Percentiles rank a stretch among this genome's conserved stretches.
These are phyloP conservation scores for Xestia rhomboidea DNA, from an alignment of 2,888 invertebrate genomes.

Conservation along the genomic window DNA sequence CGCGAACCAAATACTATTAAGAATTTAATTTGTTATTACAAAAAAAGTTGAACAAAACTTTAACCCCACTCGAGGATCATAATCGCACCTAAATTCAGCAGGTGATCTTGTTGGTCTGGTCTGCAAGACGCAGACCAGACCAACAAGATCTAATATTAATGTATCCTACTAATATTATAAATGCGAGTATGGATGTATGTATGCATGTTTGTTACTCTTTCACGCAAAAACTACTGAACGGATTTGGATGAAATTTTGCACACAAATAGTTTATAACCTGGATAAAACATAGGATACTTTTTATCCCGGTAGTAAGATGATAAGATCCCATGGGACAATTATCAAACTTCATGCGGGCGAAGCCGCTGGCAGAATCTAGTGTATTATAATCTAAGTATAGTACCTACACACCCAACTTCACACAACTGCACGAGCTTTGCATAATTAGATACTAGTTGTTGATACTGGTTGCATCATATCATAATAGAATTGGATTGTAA, in stretches of 20 bases:
- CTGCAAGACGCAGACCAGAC: too few species aligned
- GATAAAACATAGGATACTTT: too few species aligned
- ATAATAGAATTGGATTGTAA: neutral
- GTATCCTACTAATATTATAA: too few species aligned
- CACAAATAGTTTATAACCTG: too few species aligned
- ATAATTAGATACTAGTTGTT: neutral
- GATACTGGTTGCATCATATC: neutral
- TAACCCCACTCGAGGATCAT: neutral
- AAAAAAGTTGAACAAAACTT: neutral
- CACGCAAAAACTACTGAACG: too few species aligned
- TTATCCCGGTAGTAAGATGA: too few species aligned
- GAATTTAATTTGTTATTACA: neutral
- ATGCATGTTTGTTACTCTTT: too few species aligned
- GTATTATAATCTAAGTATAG: neutral
- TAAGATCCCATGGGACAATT: too few species aligned
- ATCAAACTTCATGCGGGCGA: too few species aligned
- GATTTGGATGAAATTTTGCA: too few species aligned
- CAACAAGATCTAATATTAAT: neutral
- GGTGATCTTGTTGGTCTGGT: too few species aligned
- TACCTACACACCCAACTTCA: neutral
- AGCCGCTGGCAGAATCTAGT: neutral
- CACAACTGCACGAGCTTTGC: neutral
- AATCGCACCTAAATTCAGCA: neutral
- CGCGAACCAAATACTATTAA: neutral
- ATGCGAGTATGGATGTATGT: too few species aligned